Evolutionary conservation across 2,888 invertebrate species (phyloP).

Genomic region (Leistus spinibarbis): DNA sequence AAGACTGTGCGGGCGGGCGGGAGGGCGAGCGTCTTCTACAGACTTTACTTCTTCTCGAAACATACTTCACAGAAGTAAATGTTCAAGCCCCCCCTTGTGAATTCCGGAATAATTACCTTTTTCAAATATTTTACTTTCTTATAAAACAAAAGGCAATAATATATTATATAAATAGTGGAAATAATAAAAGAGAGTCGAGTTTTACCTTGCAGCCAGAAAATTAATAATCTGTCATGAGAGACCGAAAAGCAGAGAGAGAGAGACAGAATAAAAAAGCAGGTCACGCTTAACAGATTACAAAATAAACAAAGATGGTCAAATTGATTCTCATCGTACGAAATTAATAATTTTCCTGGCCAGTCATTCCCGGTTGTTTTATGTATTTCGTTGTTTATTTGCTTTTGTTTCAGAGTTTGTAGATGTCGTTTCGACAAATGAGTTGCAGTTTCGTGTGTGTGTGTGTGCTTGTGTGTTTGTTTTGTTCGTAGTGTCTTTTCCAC

Average conservation of each 20-base stretch:
- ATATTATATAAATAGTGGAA: no score
- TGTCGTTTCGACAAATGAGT: conserved; percentile 38
- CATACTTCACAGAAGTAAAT: neutral
- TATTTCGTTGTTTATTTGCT: conserved; percentile 12
- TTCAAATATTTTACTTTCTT: conserved; percentile 32
- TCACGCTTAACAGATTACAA: conserved; percentile 47
- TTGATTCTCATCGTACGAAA: conserved; percentile 49
- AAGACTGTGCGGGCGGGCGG: neutral
- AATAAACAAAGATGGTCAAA: conserved; percentile 47
- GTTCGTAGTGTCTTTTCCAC: conserved; percentile 19
- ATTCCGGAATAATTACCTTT: conserved; percentile 20
- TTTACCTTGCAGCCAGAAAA: conserved; percentile 30
- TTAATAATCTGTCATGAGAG: conserved; percentile 32
- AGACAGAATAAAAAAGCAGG: conserved; percentile 38
- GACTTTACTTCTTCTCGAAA: neutral
- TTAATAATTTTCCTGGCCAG: conserved; percentile 35
- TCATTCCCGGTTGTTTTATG: conserved; percentile 23
- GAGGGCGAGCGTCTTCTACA: conserved; percentile 1
- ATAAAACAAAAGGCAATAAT: no score
- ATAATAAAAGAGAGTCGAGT: no score
- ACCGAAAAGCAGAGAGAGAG: neutral
- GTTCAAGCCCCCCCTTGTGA: conserved; percentile 21
- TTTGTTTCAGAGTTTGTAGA: conserved; percentile 6
- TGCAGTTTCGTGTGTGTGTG: conserved; percentile 30
- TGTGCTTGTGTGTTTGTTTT: conserved; percentile 17